Evolutionary conservation across 2,113 vertebrate species (phyloP).

Genomic region (Reinhardtius hippoglossoides): DNA sequence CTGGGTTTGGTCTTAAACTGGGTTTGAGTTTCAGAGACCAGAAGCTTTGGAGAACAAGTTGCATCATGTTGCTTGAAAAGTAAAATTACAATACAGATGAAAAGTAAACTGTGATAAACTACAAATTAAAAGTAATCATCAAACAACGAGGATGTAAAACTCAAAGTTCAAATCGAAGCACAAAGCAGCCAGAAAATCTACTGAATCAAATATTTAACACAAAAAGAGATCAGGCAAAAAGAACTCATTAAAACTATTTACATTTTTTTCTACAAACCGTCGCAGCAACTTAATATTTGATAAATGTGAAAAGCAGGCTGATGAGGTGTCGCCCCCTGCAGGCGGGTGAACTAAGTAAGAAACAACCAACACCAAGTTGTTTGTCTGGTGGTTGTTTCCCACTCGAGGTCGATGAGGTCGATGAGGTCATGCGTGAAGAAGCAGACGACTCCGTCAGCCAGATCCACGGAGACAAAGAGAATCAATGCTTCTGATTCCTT

Average conservation of each 20-base stretch:
- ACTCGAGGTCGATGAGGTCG: neutral
- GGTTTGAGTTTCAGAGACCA: too few relatives aligned
- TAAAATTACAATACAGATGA: too few relatives aligned
- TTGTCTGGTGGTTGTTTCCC: constrained; percentile 9
- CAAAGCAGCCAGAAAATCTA: neutral
- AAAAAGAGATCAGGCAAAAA: neutral
- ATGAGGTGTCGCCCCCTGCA: constrained; percentile 6
- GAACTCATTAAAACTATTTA: neutral
- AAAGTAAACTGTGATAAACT: too few relatives aligned
- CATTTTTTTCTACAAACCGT: neutral
- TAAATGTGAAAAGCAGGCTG: neutral
- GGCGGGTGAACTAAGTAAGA: neutral
- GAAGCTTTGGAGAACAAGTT: too few relatives aligned
- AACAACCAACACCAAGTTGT: neutral
- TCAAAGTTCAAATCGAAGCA: neutral
- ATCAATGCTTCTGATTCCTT: neutral
- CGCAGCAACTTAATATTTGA: too few relatives aligned
- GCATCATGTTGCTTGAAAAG: too few relatives aligned
- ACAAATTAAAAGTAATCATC: too few relatives aligned
- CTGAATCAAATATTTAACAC: neutral
- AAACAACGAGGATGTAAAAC: neutral
- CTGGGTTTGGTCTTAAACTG: too few relatives aligned
- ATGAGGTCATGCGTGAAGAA: constrained; percentile 30
- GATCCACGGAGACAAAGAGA: neutral
- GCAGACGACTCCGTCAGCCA: neutral